Evolutionary conservation across 2,888 invertebrate species (phyloP).

Genomic region (Agonum fuliginosum): DNA sequence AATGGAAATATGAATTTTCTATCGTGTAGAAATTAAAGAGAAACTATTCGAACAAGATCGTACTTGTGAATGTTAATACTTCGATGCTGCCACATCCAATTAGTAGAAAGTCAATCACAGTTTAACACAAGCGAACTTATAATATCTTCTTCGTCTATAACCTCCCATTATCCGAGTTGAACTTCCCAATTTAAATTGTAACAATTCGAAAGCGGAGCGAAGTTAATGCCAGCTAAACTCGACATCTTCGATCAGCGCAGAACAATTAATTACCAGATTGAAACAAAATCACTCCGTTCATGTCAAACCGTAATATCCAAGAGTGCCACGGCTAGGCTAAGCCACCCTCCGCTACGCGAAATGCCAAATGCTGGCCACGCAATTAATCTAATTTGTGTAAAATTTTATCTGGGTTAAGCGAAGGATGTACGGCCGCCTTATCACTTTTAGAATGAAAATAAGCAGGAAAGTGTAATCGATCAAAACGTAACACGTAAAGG

Average conservation of each 20-base stretch:
- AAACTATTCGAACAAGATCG: conserved; percentile 17
- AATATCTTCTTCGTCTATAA: background rate
- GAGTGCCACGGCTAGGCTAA: background rate
- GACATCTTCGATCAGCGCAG: conserved; percentile 46
- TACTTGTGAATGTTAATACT: background rate
- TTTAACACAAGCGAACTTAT: background rate
- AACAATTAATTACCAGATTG: conserved; percentile 54
- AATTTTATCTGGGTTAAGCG: conserved; percentile 55
- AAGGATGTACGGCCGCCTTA: conserved; percentile 44
- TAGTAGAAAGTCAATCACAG: conserved; percentile 11
- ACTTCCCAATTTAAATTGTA: conserved; percentile 30
- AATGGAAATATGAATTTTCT: background rate
- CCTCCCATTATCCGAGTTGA: conserved; percentile 16
- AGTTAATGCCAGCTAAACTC: conserved; percentile 6
- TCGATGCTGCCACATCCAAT: too few relatives aligned
- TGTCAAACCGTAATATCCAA: conserved; percentile 51
- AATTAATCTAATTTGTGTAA: conserved; percentile 57
- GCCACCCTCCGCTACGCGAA: conserved; percentile 6
- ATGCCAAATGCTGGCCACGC: conserved; percentile 43
- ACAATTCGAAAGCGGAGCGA: background rate
- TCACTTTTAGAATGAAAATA: conserved; percentile 55
- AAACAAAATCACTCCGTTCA: conserved; percentile 49
- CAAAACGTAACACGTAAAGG: conserved; percentile 53
- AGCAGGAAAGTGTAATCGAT: conserved; percentile 53
- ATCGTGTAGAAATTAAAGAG: conserved; percentile 3